Percentiles rank a stretch among this genome's conserved stretches.
Conservation (phyloP, 1,140 invertebrate species). For the Trichonephila clavata region DNA sequence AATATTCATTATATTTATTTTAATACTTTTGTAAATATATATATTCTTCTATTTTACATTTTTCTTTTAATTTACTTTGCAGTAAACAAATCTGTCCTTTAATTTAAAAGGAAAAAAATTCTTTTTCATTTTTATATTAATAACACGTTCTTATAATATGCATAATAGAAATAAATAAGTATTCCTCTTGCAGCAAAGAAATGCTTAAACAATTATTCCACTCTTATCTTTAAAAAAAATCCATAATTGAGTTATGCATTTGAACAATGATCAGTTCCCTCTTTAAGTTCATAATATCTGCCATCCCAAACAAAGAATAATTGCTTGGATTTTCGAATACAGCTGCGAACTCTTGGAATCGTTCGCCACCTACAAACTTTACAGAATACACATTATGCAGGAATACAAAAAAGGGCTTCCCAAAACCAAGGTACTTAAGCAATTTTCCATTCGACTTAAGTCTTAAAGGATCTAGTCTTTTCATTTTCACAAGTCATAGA, state of each 20-base stretch:
- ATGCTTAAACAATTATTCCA: too few relatives aligned
- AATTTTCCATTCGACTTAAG: slow-evolving; percentile 32
- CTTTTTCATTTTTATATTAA: too few relatives aligned
- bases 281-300: neutral
- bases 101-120: too few relatives aligned
- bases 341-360: neutral
- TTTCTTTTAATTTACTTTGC: too few relatives aligned
- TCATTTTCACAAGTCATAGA: neutral
- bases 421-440: neutral
- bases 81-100: too few relatives aligned
- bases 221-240: too few relatives aligned
- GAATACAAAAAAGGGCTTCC: neutral
- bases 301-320: neutral
- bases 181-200: too few relatives aligned
- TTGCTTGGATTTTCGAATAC: neutral
- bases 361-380: neutral
- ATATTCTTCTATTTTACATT: too few relatives aligned
- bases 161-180: too few relatives aligned
- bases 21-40: too few relatives aligned
- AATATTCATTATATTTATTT: too few relatives aligned
- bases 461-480: neutral
- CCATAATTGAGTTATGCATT: neutral
- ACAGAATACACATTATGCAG: neutral
- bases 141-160: too few relatives aligned
- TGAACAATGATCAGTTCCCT: neutral